These are phyloP conservation scores for Pagetopsis macropterus DNA, from an alignment of 2,797 vertebrate species.

Conservation along the genomic window DNA sequence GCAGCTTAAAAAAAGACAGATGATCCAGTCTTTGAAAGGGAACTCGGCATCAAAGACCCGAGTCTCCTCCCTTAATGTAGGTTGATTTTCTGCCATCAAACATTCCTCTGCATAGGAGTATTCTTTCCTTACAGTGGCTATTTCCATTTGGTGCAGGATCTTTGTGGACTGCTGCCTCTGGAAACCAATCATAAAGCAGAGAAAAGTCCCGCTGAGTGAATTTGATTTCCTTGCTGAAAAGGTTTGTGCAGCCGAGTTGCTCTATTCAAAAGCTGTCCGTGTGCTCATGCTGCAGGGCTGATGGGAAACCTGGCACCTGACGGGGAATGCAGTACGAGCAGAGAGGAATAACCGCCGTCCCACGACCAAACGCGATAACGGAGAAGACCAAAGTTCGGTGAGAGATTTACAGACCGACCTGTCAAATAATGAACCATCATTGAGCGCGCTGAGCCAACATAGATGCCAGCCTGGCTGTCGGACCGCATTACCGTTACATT, in stretches of 20 bases:
- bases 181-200: conserved; percentile 54
- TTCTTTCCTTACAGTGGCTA: conserved; percentile 26
- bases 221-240: conserved; percentile 55
- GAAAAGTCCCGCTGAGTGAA: conserved; percentile 48
- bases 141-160: conserved; percentile 52
- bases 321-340: conserved; percentile 3
- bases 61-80: conserved; percentile 5
- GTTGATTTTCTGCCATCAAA: conserved; percentile 44
- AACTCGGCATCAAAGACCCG: conserved; percentile 22
- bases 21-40: conserved; percentile 16
- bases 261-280: conserved; percentile 22
- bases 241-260: conserved; percentile 36
- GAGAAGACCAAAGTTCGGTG: conserved; percentile 7
- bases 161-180: conserved; percentile 45
- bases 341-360: conserved; percentile 15
- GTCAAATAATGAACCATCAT: conserved; percentile 29
- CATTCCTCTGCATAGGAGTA: conserved; percentile 41
- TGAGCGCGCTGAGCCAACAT: conserved; percentile 16
- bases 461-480: background rate
- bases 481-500: conserved; percentile 1
- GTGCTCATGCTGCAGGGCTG: conserved; percentile 40
- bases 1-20: conserved; percentile 16
- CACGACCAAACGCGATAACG: conserved; percentile 1
- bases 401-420: conserved; percentile 16
- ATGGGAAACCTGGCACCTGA: conserved; percentile 1